A percentile compares a stretch with the other conserved stretches of the same genome.
Evolutionary conservation across 2,888 invertebrate species (phyloP).

Genomic region (Nysson spinosus): DNA sequence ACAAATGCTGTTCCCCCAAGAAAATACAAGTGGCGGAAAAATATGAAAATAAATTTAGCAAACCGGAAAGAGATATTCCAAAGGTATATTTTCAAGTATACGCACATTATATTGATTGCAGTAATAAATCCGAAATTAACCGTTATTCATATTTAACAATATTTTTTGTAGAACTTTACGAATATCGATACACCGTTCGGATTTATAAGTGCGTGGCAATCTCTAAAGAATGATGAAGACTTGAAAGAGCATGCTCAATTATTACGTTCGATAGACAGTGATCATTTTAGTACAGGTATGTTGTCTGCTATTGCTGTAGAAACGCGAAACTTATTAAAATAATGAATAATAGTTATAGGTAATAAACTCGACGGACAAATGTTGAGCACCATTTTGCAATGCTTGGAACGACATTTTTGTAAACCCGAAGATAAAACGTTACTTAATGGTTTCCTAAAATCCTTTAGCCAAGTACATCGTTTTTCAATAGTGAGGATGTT

Average conservation of each 20-base stretch:
- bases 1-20: not conserved
- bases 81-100: slow-evolving; percentile 18
- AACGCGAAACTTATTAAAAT: not conserved
- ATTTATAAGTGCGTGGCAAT: slow-evolving; percentile 74
- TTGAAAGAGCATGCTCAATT: slow-evolving; percentile 70
- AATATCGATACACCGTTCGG: slow-evolving; percentile 69
- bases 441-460: slow-evolving; percentile 65
- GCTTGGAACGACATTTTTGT: slow-evolving; percentile 73
- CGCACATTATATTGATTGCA: too few relatives aligned
- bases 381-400: slow-evolving; percentile 72
- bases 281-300: slow-evolving; percentile 57
- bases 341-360: slow-evolving; percentile 73
- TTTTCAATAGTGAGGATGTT: slow-evolving; percentile 75
- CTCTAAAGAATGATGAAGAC: slow-evolving; percentile 66
- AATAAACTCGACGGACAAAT: slow-evolving; percentile 76
- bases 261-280: slow-evolving; percentile 66
- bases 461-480: slow-evolving; percentile 68
- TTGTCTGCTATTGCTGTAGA: slow-evolving; percentile 4
- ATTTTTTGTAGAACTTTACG: slow-evolving; percentile 21
- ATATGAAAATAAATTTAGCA: slow-evolving; percentile 23
- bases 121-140: too few relatives aligned
- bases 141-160: not conserved
- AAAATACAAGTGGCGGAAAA: slow-evolving; percentile 9
- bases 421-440: slow-evolving; percentile 65
- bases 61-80: slow-evolving; percentile 16